Percentiles rank a stretch among this genome's conserved stretches.
Evolutionary conservation across 2,797 vertebrate genomes (phyloP).

Genomic region (Platalea minor): DNA sequence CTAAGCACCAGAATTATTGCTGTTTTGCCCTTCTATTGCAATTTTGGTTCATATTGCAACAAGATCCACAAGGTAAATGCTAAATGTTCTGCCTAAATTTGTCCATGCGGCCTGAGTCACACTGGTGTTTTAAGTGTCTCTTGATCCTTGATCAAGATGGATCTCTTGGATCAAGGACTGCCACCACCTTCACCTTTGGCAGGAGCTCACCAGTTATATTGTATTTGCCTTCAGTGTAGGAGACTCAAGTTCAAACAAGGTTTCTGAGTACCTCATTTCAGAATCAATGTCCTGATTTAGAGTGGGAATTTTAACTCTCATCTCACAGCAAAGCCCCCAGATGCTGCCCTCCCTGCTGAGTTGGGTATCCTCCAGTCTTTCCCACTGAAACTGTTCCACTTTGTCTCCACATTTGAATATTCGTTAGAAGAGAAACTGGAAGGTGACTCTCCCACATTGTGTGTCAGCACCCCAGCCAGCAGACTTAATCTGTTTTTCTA

Average conservation of each 20-base stretch:
- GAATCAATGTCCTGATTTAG: neutral
- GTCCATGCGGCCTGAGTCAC: neutral
- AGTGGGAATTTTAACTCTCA: neutral
- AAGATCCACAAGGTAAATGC: neutral
- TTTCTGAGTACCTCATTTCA: no score
- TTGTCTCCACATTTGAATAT: conserved; percentile 10
- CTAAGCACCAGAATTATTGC: neutral
- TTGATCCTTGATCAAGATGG: no score
- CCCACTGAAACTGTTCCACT: neutral
- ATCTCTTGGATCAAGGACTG: neutral
- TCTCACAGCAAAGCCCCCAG: neutral
- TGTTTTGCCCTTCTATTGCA: neutral
- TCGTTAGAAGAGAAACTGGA: neutral
- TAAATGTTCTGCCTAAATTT: neutral
- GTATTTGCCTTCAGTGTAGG: neutral
- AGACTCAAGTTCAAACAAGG: neutral
- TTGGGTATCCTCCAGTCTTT: neutral
- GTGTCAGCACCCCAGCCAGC: neutral
- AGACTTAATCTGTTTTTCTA: conserved; percentile 23
- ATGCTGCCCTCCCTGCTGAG: neutral
- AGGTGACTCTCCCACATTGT: neutral
- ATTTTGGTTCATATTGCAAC: neutral
- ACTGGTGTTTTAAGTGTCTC: neutral
- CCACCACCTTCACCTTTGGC: neutral
- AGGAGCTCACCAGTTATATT: neutral